These are phyloP conservation scores for Nemopilema nomurai DNA, from an alignment of 30 jellyfish, hydroid and myxozoan species.

Conservation along the genomic window DNA sequence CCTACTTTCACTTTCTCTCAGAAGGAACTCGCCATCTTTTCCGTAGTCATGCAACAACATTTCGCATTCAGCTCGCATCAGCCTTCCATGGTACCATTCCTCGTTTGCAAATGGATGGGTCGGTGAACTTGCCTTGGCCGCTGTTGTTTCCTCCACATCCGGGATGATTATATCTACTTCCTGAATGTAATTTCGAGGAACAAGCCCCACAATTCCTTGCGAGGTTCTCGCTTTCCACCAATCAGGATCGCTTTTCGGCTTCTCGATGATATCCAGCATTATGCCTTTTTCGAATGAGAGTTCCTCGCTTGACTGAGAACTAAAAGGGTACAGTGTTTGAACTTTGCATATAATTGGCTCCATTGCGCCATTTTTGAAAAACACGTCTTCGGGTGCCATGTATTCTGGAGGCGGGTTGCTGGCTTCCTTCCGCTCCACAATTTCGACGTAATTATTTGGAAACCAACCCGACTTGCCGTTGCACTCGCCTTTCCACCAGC, in stretches of 20 bases:
- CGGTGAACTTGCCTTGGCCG: constrained; percentile 3
- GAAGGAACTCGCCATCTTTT: constrained; percentile 80
- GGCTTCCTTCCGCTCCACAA: constrained; percentile 39
- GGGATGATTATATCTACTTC: constrained; percentile 75
- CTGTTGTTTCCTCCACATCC: constrained; percentile 14
- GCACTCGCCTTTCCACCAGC: constrained; percentile 97
- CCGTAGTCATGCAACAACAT: constrained; percentile 75
- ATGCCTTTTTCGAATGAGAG: constrained; percentile 87
- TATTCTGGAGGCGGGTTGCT: constrained; percentile 70
- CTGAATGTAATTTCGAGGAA: constrained; percentile 92
- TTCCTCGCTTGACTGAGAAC: constrained; percentile 88
- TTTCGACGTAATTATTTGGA: constrained; percentile 87
- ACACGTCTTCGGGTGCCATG: constrained; percentile 81
- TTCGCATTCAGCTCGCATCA: constrained; percentile 82
- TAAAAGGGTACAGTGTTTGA: constrained; percentile 82
- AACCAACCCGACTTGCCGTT: constrained; percentile 94
- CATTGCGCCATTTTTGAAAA: constrained; percentile 29
- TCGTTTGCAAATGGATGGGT: constrained; percentile 64
- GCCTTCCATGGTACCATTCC: constrained; percentile 93
- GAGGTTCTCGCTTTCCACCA: constrained; percentile 98
- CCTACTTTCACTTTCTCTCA: constrained; percentile 95
- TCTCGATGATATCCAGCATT: constrained; percentile 74
- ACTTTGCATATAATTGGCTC: constrained; percentile 79
- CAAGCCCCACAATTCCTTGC: constrained; percentile 88
- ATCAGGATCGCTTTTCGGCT: constrained; percentile 96